These are phyloP conservation scores for Drosophila quinaria DNA, from an alignment of 2,888 invertebrate genomes.

Conservation along the genomic window DNA sequence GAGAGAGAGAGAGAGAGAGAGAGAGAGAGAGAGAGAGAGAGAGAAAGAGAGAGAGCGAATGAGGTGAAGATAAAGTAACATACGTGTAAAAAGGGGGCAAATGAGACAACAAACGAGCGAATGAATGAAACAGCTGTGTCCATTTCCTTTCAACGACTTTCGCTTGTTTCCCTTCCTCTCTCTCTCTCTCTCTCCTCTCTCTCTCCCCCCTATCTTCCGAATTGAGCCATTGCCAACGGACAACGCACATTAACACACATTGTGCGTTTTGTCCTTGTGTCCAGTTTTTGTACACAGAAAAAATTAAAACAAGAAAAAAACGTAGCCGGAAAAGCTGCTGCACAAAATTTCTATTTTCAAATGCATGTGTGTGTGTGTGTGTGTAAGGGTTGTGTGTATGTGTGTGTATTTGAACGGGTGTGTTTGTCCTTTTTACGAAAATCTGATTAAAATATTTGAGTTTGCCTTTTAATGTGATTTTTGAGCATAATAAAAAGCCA, in stretches of 20 bases:
- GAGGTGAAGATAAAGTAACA: not conserved
- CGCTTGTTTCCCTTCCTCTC: constrained; percentile 18
- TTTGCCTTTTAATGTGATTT: constrained; percentile 85
- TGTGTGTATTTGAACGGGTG: constrained; percentile 51
- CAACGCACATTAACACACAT: constrained; percentile 81
- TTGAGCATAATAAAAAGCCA: constrained; percentile 82
- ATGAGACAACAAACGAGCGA: constrained; percentile 53
- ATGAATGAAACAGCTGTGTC: constrained; percentile 77
- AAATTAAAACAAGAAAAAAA: constrained; percentile 53
- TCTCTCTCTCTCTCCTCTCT: constrained; percentile 45
- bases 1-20: not conserved
- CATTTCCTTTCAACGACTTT: constrained; percentile 74
- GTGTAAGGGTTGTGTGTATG: constrained; percentile 38
- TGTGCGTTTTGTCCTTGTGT: constrained; percentile 66
- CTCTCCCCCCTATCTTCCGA: not conserved
- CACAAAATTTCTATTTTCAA: constrained; percentile 54
- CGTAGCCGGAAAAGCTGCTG: constrained; percentile 32
- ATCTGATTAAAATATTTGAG: constrained; percentile 85
- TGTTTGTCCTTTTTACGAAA: constrained; percentile 79
- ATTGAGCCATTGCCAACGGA: constrained; percentile 52
- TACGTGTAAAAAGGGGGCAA: constrained; percentile 45
- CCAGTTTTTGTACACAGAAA: constrained; percentile 32
- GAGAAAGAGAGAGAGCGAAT: not conserved
- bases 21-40: constrained; percentile 2
- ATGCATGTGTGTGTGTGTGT: constrained; percentile 46